Conservation (phyloP, 2,888 invertebrate species). For the Ophraella communa region DNA sequence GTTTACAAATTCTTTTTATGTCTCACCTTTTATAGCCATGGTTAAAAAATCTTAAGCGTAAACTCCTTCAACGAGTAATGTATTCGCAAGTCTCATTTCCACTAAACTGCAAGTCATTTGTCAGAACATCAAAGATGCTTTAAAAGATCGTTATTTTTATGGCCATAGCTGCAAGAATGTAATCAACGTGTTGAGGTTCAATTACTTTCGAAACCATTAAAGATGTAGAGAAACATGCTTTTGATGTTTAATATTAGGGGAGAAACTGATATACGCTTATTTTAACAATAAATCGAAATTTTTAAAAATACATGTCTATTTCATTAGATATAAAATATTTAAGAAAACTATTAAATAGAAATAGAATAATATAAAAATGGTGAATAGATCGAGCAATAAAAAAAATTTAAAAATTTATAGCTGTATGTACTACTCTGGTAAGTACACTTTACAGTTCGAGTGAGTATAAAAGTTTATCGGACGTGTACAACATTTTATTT, state of each 20-base stretch:
- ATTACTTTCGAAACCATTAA: slow-evolving; percentile 1
- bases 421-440: no score
- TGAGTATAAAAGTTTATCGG: no score
- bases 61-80: neutral
- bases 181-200: slow-evolving; percentile 7
- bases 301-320: neutral
- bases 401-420: no score
- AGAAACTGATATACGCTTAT: neutral
- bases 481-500: no score
- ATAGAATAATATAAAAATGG: no score
- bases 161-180: slow-evolving; percentile 3
- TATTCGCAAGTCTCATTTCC: neutral
- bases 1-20: neutral
- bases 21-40: no score
- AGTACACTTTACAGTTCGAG: no score
- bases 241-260: neutral
- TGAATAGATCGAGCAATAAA: no score
- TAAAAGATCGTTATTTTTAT: slow-evolving; percentile 11
- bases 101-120: slow-evolving; percentile 1
- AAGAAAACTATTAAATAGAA: no score
- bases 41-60: neutral
- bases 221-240: neutral
- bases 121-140: slow-evolving; percentile 5
- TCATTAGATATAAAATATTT: neutral
- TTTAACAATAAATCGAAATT: neutral